Evolutionary conservation across 2,888 invertebrate species (phyloP).

Genomic region (Antheraea assamensis): DNA sequence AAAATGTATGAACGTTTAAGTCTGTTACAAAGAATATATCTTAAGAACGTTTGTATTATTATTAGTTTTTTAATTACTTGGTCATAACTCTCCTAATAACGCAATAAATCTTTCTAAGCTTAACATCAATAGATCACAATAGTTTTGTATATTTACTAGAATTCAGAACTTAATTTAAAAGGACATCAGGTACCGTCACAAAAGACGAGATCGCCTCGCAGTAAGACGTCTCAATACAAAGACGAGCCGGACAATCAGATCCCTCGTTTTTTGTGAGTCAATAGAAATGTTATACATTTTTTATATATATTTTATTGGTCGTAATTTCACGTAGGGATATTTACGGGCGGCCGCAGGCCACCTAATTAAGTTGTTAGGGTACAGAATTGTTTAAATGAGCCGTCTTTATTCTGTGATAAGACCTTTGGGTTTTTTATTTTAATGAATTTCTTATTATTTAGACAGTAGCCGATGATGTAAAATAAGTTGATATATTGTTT

Average conservation of each 20-base stretch:
- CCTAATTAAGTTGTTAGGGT: conserved; percentile 81
- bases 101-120: neutral
- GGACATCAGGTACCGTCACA: conserved; percentile 27
- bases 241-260: conserved; percentile 74
- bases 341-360: conserved; percentile 78
- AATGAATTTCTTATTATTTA: conserved; percentile 62
- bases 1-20: neutral
- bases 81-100: neutral
- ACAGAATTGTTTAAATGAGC: conserved; percentile 72
- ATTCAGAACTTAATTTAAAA: conserved; percentile 34
- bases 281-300: conserved; percentile 82
- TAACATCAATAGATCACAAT: neutral
- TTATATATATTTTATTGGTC: conserved; percentile 73
- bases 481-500: conserved; percentile 36
- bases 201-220: conserved; percentile 49
- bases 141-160: neutral
- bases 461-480: conserved; percentile 64
- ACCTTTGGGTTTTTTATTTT: conserved; percentile 54
- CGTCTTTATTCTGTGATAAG: conserved; percentile 68
- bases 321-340: conserved; percentile 80
- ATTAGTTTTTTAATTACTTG: neutral
- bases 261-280: conserved; percentile 76
- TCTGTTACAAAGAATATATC: neutral
- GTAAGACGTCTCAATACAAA: conserved; percentile 75
- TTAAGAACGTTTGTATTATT: neutral